Evolutionary conservation across 2,888 invertebrate species (phyloP).

Genomic region (Hecatera dysodea): DNA sequence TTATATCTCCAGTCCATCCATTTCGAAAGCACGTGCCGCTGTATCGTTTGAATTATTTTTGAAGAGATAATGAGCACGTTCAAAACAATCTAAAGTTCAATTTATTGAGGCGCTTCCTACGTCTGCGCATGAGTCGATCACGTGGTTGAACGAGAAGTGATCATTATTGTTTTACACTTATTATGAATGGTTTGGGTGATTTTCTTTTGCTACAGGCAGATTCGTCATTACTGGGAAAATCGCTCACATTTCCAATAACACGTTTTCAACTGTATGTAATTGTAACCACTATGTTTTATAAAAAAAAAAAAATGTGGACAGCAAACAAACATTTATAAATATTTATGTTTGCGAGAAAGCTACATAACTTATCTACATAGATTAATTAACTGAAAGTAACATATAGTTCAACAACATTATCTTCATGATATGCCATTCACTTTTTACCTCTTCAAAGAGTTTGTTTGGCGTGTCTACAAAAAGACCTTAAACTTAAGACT

Average conservation of each 20-base stretch:
- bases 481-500: too few relatives aligned
- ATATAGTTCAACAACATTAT: too few relatives aligned
- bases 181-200: neutral
- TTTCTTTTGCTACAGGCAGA: neutral
- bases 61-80: constrained; percentile 43
- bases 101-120: constrained; percentile 57
- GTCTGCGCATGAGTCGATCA: constrained; percentile 39
- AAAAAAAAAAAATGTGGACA: too few relatives aligned
- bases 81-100: constrained; percentile 64
- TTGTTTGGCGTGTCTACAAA: too few relatives aligned
- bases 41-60: constrained; percentile 46
- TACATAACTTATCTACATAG: too few relatives aligned
- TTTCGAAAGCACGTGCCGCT: constrained; percentile 49
- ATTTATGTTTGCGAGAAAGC: too few relatives aligned
- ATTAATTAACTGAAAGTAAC: too few relatives aligned
- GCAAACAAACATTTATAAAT: too few relatives aligned
- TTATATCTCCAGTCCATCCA: constrained; percentile 43
- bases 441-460: too few relatives aligned
- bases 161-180: too few relatives aligned
- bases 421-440: too few relatives aligned
- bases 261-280: neutral
- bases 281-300: too few relatives aligned
- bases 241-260: neutral
- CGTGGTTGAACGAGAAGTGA: constrained; percentile 26
- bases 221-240: neutral